These are phyloP conservation scores for Charanyca ferruginea DNA, from an alignment of 2,888 invertebrate species.

Conservation along the genomic window DNA sequence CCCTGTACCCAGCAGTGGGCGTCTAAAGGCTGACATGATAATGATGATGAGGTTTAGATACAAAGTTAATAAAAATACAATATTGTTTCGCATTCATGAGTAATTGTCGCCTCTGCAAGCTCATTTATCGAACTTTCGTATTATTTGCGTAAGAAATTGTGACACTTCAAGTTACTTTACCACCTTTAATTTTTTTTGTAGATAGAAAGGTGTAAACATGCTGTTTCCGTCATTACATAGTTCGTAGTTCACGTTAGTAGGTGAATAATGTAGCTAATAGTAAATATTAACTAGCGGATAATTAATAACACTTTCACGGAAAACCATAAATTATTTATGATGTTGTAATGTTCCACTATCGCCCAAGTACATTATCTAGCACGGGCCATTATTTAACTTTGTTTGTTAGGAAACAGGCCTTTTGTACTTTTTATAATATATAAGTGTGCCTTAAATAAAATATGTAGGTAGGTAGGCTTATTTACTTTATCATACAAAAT, in stretches of 20 bases:
- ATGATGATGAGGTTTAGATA: too few relatives aligned
- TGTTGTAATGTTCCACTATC: slow-evolving; percentile 34
- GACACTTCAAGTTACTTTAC: background rate
- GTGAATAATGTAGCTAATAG: slow-evolving; percentile 40
- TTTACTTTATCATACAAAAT: slow-evolving; percentile 21
- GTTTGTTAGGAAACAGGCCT: slow-evolving; percentile 10
- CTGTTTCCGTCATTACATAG: slow-evolving; percentile 25
- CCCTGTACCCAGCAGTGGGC: too few relatives aligned
- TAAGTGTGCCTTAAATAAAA: background rate
- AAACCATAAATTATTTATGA: slow-evolving; percentile 39
- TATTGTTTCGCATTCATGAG: too few relatives aligned
- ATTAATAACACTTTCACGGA: slow-evolving; percentile 51
- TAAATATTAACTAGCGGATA: slow-evolving; percentile 39
- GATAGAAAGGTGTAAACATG: slow-evolving; percentile 18
- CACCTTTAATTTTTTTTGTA: slow-evolving; percentile 6
- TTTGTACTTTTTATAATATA: background rate
- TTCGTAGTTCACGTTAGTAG: slow-evolving; percentile 28
- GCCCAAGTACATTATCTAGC: slow-evolving; percentile 23
- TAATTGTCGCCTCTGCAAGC: background rate
- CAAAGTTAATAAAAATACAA: too few relatives aligned
- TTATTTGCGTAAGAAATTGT: slow-evolving; percentile 2
- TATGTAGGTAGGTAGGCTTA: background rate
- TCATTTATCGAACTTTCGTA: background rate
- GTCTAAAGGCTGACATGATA: too few relatives aligned
- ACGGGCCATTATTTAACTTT: slow-evolving; percentile 11